These are phyloP conservation scores for Callopanchax toddi DNA, from an alignment of 2,113 vertebrate species.

Conservation along the genomic window DNA sequence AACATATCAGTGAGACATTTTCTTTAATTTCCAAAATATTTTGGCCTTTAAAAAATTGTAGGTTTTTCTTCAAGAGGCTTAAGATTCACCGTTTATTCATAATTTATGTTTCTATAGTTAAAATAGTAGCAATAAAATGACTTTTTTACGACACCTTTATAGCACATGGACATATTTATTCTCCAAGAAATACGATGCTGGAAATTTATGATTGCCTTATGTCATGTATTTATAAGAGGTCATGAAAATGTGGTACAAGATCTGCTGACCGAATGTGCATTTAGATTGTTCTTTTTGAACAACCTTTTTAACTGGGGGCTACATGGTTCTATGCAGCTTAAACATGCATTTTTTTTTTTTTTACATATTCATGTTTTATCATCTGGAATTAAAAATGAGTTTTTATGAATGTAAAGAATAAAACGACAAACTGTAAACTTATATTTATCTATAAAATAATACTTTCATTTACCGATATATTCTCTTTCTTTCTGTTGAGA, in stretches of 20 bases:
- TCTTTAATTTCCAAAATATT: background rate
- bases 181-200: slow-evolving; percentile 43
- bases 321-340: slow-evolving; percentile 56
- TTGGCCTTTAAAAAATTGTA: slow-evolving; percentile 27
- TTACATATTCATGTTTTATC: slow-evolving; percentile 28
- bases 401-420: slow-evolving; percentile 37
- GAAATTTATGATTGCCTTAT: slow-evolving; percentile 51
- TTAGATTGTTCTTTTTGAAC: slow-evolving; percentile 54
- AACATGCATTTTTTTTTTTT: background rate
- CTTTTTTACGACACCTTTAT: slow-evolving; percentile 15
- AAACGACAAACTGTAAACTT: slow-evolving; percentile 14
- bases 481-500: background rate
- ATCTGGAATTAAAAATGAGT: slow-evolving; percentile 37
- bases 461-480: too few species aligned
- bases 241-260: slow-evolving; percentile 47
- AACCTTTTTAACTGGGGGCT: slow-evolving; percentile 35
- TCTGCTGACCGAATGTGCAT: slow-evolving; percentile 53
- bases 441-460: too few species aligned
- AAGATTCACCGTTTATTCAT: background rate
- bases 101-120: slow-evolving; percentile 4
- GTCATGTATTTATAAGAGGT: slow-evolving; percentile 62
- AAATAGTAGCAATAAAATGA: background rate
- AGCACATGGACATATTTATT: slow-evolving; percentile 57
- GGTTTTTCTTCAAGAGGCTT: background rate
- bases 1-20: slow-evolving; percentile 27